Evolutionary conservation across 2,888 invertebrate species (phyloP), one percentile per base, ranked within the genome.

Genomic region (Venustoraphidia nigricollis): DNA sequence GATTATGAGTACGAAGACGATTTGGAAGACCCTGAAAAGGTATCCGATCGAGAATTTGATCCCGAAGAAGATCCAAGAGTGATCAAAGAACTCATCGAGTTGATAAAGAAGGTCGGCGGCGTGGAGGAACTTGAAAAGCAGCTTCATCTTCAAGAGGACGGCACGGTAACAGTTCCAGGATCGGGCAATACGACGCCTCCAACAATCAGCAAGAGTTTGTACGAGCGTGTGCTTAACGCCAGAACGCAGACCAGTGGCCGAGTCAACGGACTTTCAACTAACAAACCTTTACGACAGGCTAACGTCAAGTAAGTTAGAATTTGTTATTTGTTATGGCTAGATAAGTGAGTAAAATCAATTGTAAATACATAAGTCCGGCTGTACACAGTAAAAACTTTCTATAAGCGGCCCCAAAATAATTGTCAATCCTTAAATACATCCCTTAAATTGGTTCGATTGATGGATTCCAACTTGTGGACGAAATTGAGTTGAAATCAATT

Each of bases 81-180:
- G 0, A 81, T 89, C 49, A 89, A 89, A 59, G 89, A 90, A 62
- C 67, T 90, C 6, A 81, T 90, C 45, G 83, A 84, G 54, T 71
- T 90, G 2, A 89, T 90, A 54, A 87, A 81, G 62, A 88, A 88
- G 77, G 83, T 87, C 50, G 89, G 85, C 54, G 90, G 91, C 11
- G 77, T 91, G 2, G 90, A 90, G 60, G 84, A 90, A 59, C 63
- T 91, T 11, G 90, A 90, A 63, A 89, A 83, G 58, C 87, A 88
- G 52, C 65, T 89, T 11, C 66, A 71, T 34, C 60, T 71, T 8
- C 73, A 76, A 55, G 73, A 70, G 9, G 73, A 72, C 35, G 75
- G 66, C 1, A 68, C 65, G 44, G 74, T 65, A 57, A 63, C 72
- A 0, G 62, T 69, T 0, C 71, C 71, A 47, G 57, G 57, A 40